Percentiles rank a stretch among this genome's conserved stretches.
Conservation (phyloP, 1,140 invertebrate genomes). For the Drosophila orena region DNA sequence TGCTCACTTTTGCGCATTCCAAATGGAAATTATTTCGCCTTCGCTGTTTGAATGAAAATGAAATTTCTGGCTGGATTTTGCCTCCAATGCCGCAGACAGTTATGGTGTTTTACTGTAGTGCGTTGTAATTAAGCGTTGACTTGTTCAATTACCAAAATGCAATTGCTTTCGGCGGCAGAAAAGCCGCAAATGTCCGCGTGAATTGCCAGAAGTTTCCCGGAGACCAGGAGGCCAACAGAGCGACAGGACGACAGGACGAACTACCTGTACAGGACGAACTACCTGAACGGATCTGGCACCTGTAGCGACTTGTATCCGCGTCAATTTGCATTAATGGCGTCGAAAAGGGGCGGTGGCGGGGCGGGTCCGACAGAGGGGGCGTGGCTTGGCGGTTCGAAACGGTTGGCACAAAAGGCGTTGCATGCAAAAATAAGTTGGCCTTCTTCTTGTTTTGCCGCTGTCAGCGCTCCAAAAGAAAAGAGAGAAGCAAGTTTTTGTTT, state of each 20-base stretch:
- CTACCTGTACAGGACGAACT: neutral
- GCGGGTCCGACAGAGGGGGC: neutral
- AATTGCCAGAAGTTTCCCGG: constrained; percentile 39
- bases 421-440: constrained; percentile 55
- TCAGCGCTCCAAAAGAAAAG: constrained; percentile 3
- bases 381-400: too few relatives aligned
- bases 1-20: constrained; percentile 79
- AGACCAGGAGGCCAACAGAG: neutral
- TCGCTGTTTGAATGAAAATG: constrained; percentile 21
- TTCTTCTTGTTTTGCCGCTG: constrained; percentile 29
- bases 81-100: constrained; percentile 59
- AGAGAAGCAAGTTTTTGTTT: constrained; percentile 42
- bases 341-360: neutral
- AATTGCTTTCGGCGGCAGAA: constrained; percentile 69
- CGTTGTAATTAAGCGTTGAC: constrained; percentile 79
- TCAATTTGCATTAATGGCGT: constrained; percentile 51
- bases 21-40: constrained; percentile 58
- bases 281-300: constrained; percentile 34
- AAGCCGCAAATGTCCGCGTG: constrained; percentile 57
- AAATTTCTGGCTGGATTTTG: constrained; percentile 14
- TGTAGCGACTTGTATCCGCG: constrained; percentile 35
- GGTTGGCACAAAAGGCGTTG: constrained; percentile 19
- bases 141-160: constrained; percentile 82
- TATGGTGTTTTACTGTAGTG: constrained; percentile 68
- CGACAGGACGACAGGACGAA: neutral